These are phyloP conservation scores for Artemia sinica DNA, from an alignment of 2,888 invertebrate species.

Conservation along the genomic window DNA sequence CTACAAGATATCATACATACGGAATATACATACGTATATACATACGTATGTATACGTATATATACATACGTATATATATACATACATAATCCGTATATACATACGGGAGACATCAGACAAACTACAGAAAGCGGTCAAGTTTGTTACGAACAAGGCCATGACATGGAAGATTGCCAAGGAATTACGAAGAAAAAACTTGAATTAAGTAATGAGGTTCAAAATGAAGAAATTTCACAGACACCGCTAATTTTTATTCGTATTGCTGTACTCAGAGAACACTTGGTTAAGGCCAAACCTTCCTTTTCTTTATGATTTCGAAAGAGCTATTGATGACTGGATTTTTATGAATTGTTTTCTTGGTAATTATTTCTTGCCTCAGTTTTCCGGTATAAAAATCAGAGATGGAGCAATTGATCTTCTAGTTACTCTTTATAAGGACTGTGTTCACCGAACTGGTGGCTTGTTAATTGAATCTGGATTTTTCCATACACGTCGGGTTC, in stretches of 20 bases:
- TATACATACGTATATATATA: no score
- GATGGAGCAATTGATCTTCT: slow-evolving; percentile 91
- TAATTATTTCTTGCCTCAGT: slow-evolving; percentile 93
- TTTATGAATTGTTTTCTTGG: slow-evolving; percentile 98
- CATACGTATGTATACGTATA: no score
- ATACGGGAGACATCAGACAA: no score
- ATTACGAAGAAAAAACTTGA: slow-evolving; percentile 41
- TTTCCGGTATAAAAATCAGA: slow-evolving; percentile 90
- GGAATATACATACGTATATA: no score
- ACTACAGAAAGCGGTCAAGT: no score
- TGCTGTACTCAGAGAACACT: slow-evolving; percentile 76
- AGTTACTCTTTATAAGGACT: slow-evolving; percentile 78
- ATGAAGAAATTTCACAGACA: slow-evolving; percentile 42
- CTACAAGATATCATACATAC: no score
- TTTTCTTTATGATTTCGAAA: slow-evolving; percentile 82
- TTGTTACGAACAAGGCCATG: slow-evolving; percentile 45
- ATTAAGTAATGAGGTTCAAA: slow-evolving; percentile 39
- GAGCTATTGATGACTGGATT: slow-evolving; percentile 88
- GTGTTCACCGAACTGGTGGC: slow-evolving; percentile 82
- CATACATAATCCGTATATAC: no score
- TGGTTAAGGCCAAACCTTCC: slow-evolving; percentile 76
- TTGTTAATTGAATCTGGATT: slow-evolving; percentile 88
- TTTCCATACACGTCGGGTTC: slow-evolving; percentile 78
- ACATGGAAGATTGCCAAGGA: slow-evolving; percentile 81
- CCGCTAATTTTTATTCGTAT: slow-evolving; percentile 86